Percentiles rank a stretch among this genome's conserved stretches.
phyloP scores from a whole-genome alignment of 2,113 vertebrate genomes.

The Scatophagus argus region DNA sequence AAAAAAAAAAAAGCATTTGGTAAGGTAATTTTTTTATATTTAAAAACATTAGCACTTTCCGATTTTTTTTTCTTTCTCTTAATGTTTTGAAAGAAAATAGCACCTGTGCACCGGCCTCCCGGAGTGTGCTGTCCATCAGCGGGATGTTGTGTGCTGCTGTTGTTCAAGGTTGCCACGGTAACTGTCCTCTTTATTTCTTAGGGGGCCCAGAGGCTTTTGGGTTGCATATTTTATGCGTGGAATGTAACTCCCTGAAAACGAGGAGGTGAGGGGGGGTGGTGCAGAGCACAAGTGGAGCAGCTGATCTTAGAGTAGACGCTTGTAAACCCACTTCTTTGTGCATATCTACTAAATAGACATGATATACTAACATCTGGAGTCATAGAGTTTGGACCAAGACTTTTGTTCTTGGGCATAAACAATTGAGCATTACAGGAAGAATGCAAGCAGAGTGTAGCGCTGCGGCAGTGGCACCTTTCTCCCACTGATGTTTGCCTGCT shows the following conservation, averaged over 20 bases:
- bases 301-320: conserved; percentile 64
- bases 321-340: conserved; percentile 38
- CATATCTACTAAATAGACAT: conserved; percentile 31
- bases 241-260: conserved; percentile 77
- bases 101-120: conserved; percentile 76
- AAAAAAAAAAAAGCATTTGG: conserved; percentile 28
- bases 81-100: conserved; percentile 78
- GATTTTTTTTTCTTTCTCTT: conserved; percentile 32
- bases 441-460: background rate
- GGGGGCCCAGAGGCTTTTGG: conserved; percentile 80
- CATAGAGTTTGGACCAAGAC: conserved; percentile 34
- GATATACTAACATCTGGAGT: conserved; percentile 24
- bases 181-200: conserved; percentile 79
- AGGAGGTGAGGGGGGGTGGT: conserved; percentile 11
- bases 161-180: conserved; percentile 82
- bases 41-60: conserved; percentile 52
- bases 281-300: conserved; percentile 57
- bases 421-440: conserved; percentile 30
- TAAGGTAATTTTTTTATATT: conserved; percentile 38
- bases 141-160: conserved; percentile 82
- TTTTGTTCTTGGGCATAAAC: conserved; percentile 34
- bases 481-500: conserved; percentile 55
- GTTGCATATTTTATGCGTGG: conserved; percentile 83
- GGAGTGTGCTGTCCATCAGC: conserved; percentile 77
- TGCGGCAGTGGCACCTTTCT: conserved; percentile 35